Base-by-base conservation (phyloP, 1,140 invertebrate species). In the Drosophila ogumai region DNA sequence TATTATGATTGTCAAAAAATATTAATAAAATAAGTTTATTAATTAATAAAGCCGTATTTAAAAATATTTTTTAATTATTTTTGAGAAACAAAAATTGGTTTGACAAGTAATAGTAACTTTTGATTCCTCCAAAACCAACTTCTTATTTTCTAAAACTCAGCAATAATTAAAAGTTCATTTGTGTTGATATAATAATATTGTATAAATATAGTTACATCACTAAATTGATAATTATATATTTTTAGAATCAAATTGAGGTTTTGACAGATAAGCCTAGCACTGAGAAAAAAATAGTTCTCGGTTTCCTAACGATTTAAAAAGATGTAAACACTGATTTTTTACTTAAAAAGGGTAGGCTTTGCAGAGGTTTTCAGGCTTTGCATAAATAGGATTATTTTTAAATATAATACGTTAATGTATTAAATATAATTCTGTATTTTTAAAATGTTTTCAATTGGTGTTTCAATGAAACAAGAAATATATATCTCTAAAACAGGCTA, bases 181-280 rank as follows among this genome's bases (percentile, higher is more conserved):
- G 3, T 25, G 25, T 25, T 25, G 25, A 25, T 25, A 4, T 41
- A 63, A 38, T 40, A 36, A 15, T 50, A 68, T 31, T 67, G 56
- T 61, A 47, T 64, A 64, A 38, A 49, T 60, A 47, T 36, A 28
- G 13, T 55, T 38, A 15, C 10, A 55, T 17, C 22, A 28, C 15
- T 25, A 12, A 40, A 19, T 63, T 58, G 34, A 55, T 63, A 41
- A 38, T 32, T 31, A 12, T 31, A 10, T 58, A 63, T 63, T 41
- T 40, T 58, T 58, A 63, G 60, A 41, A 56, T 28, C 0, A 36
- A 36, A 54, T 47, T 59, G 25, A 59, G 40, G 28, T 6, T 56
- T 59, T 32, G 2, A 5, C 1, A 22, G 36, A 49, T 56, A 32
- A 59, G n/a, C 8, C 9, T 6, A 15, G 3, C 41, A 59, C 56